These are phyloP conservation scores for Eupithecia abbreviata DNA, from an alignment of 2,888 invertebrate genomes.

Conservation along the genomic window DNA sequence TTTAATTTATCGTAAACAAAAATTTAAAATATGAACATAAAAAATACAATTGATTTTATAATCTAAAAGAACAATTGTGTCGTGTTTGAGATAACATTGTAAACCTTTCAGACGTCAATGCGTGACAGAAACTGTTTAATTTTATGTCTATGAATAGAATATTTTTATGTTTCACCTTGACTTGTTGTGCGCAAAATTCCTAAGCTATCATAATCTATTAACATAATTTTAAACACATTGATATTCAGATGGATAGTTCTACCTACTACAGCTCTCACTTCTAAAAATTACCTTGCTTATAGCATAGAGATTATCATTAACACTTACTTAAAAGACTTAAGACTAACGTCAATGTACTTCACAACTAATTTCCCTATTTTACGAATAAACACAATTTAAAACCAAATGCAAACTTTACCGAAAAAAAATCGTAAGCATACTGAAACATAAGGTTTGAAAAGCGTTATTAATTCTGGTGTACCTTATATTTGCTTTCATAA, in stretches of 20 bases:
- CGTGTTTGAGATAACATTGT: constrained; percentile 19
- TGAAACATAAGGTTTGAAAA: not conserved
- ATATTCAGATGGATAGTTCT: not conserved
- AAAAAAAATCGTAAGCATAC: not conserved
- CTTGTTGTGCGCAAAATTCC: not conserved
- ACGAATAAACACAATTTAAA: not conserved
- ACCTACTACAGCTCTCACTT: not conserved
- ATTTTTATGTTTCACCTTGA: constrained; percentile 15
- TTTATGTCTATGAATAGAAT: constrained; percentile 6
- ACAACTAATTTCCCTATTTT: not conserved
- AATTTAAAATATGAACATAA: too few species aligned
- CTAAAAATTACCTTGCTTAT: not conserved
- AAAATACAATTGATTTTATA: too few species aligned
- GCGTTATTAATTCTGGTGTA: not conserved
- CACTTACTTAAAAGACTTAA: not conserved
- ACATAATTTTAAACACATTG: not conserved
- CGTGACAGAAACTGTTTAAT: constrained; percentile 14
- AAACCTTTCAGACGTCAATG: constrained; percentile 14
- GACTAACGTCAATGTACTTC: not conserved
- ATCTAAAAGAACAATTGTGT: not conserved
- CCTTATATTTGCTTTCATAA: not conserved
- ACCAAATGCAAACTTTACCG: not conserved
- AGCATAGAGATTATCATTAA: not conserved
- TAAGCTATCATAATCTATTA: constrained; percentile 10
- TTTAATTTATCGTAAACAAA: too few species aligned